Percentiles rank a stretch among this genome's conserved stretches.
Conservation (phyloP, 1,140 invertebrate genomes). For the Bilobella aurantiaca region DNA sequence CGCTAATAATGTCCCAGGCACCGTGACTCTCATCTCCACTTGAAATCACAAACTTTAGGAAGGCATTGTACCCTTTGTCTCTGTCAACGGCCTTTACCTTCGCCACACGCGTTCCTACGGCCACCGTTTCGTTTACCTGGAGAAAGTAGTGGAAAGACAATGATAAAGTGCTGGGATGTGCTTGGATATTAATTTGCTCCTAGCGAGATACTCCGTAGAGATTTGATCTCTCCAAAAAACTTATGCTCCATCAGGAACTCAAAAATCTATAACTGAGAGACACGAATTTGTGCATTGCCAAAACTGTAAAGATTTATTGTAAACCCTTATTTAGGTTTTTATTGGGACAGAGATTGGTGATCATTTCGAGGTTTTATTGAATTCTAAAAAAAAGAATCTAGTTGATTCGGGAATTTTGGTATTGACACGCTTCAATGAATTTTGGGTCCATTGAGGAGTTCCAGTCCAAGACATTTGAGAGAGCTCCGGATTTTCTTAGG, state of each 20-base stretch:
- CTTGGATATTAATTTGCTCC: neutral
- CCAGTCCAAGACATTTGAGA: too few species aligned
- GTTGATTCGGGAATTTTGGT: neutral
- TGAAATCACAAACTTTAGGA: slow-evolving; percentile 74
- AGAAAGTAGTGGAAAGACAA: slow-evolving; percentile 31
- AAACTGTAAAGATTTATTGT: too few species aligned
- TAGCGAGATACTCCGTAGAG: too few species aligned
- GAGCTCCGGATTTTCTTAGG: too few species aligned
- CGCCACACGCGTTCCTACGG: slow-evolving; percentile 61
- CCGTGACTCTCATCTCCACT: slow-evolving; percentile 57
- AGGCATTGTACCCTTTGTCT: slow-evolving; percentile 83
- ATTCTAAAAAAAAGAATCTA: neutral
- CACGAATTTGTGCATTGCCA: too few species aligned
- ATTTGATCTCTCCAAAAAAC: too few species aligned
- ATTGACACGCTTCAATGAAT: neutral
- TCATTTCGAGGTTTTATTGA: neutral
- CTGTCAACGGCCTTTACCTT: slow-evolving; percentile 67
- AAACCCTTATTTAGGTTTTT: too few species aligned
- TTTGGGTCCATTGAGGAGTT: neutral
- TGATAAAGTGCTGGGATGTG: neutral
- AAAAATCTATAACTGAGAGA: too few species aligned
- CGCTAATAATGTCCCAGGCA: slow-evolving; percentile 62
- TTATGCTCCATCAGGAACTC: too few species aligned
- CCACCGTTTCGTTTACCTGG: slow-evolving; percentile 72
- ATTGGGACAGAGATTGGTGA: too few species aligned